Base-by-base conservation (phyloP, 2,888 invertebrate genomes). In the Fragum sueziense region DNA sequence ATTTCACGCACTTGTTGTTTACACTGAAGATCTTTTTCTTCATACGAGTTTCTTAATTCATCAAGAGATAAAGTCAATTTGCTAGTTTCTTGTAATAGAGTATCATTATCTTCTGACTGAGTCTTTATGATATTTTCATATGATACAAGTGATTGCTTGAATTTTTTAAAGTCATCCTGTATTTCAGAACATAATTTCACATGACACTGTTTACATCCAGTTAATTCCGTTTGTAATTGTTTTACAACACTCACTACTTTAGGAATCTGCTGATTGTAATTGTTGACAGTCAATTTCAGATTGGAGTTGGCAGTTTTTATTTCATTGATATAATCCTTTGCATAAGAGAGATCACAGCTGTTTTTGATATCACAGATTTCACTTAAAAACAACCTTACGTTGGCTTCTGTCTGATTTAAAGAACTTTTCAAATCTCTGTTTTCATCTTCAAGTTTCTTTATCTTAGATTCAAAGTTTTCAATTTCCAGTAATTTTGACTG, bases 1-100 rank as follows among this genome's bases (percentile, higher is more conserved):
- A 95, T 86, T 95, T 94, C 91, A 95, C 95, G 88, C 95, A 94
- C 91, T 67, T 83, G 76, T 67, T 87, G 84, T 74, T 88, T 87
- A 22, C 87, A 74, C 52, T 86, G 76, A 17, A 88, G 77, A 65
- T 65, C 65, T 25, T 52, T 67, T 2, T 59, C 47, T 52, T 61
- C 41, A 33, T 27, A 22, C 6, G 29, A 41, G 20, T 62, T 22
- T 22, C 41, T 65, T 31, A 69, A n/a, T 31, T 51, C 69, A 52
- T 9, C 20, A 22, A 51, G 22, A 17, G 27, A 25, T 52, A 31
- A 29, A 25, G 69, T 29, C 52, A 69, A 17, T 37, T 25, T 22
- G 4, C 41, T 27, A 65, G 25, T 22, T 65, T 65, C 65, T 25
- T 22, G 4, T 27, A n/a, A 14, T 34, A 25, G 17, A 34, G n/a